Evolutionary conservation across 2,113 vertebrate species (phyloP).

Genomic region (Platycercus adscitus): DNA sequence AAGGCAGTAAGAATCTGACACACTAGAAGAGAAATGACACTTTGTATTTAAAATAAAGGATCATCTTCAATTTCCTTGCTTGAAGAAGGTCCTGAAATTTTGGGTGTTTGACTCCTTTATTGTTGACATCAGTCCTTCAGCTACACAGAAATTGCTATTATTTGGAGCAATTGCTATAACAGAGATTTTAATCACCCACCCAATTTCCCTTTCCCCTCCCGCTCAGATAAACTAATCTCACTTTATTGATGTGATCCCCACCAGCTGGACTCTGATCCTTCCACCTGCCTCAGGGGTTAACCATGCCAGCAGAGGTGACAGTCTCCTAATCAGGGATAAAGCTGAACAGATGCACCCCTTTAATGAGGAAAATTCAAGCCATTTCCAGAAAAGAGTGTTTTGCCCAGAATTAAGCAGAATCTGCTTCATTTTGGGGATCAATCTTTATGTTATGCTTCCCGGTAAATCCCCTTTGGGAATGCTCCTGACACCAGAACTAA

Average conservation of each 20-base stretch:
- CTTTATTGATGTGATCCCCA: neutral
- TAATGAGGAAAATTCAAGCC: neutral
- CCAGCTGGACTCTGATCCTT: neutral
- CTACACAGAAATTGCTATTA: neutral
- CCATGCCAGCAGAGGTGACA: neutral
- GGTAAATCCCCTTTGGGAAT: fast-evolving
- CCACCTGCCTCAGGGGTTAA: neutral
- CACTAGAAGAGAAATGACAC: neutral
- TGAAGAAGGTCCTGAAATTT: neutral
- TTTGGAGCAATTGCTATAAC: neutral
- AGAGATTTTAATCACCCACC: neutral
- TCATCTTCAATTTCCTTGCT: neutral
- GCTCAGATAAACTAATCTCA: neutral
- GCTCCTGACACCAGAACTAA: neutral
- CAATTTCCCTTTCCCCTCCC: neutral
- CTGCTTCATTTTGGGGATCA: neutral
- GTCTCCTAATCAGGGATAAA: neutral
- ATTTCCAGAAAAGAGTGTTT: neutral
- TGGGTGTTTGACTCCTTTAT: neutral
- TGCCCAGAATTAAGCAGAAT: neutral
- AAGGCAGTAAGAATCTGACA: neutral
- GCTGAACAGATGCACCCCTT: neutral
- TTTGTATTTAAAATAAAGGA: neutral
- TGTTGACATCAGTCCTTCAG: neutral
- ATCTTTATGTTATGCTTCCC: neutral